Evolutionary conservation across 2,797 vertebrate species (phyloP).

Genomic region (Hybognathus amarus): DNA sequence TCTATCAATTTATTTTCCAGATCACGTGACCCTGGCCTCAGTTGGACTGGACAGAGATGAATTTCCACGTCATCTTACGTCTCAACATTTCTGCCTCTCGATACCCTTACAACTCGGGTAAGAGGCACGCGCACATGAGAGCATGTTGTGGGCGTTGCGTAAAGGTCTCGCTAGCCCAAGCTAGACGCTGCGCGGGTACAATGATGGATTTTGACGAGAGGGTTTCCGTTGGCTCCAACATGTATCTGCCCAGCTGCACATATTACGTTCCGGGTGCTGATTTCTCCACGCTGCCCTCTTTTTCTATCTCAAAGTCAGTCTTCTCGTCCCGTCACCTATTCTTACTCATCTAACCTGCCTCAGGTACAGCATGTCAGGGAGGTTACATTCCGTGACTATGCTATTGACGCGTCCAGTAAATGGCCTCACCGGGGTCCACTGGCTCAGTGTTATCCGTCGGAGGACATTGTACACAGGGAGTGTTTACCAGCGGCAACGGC

Average conservation of each 20-base stretch:
- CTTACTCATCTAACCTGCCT: slow-evolving; percentile 92
- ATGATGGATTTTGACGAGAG: slow-evolving; percentile 99
- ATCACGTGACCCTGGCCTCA: slow-evolving; percentile 95
- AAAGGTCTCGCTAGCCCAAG: slow-evolving; percentile 85
- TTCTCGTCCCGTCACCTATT: slow-evolving; percentile 93
- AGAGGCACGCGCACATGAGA: slow-evolving; percentile 90
- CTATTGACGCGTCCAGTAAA: slow-evolving; percentile 91
- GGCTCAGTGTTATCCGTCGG: slow-evolving; percentile 90
- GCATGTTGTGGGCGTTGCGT: slow-evolving; percentile 93
- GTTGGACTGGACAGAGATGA: slow-evolving; percentile 96
- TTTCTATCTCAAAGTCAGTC: slow-evolving; percentile 94
- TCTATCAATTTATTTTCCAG: slow-evolving; percentile 95
- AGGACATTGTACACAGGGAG: slow-evolving; percentile 95
- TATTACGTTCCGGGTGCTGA: slow-evolving; percentile 98
- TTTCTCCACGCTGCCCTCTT: slow-evolving; percentile 95
- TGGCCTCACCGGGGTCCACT: slow-evolving; percentile 94
- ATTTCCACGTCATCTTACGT: slow-evolving; percentile 99
- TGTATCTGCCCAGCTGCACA: slow-evolving; percentile 98
- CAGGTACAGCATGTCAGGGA: slow-evolving; percentile 96
- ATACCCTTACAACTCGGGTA: slow-evolving; percentile 89
- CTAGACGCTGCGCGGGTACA: slow-evolving; percentile 74
- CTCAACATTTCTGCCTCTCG: slow-evolving; percentile 94
- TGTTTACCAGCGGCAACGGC: slow-evolving; percentile 84
- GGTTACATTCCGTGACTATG: slow-evolving; percentile 97
- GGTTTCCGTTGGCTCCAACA: slow-evolving; percentile 94